Evolutionary conservation across 2,113 vertebrate species (phyloP).

Genomic region (Callithrix jacchus): DNA sequence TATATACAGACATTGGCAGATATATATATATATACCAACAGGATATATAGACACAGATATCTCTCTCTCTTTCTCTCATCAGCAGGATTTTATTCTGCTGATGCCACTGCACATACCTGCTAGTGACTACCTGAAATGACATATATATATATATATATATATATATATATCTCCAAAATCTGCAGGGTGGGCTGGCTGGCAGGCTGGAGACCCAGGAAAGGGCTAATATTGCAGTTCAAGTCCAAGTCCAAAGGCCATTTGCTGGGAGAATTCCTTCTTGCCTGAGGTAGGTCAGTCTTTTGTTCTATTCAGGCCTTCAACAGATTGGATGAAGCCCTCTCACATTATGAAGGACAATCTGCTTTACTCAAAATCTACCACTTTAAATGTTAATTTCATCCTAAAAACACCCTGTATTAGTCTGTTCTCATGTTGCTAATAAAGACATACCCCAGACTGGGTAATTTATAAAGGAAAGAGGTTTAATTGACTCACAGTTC

Average conservation of each 20-base stretch:
- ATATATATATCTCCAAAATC: not conserved
- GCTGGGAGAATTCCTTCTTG: not conserved
- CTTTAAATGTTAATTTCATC: not conserved
- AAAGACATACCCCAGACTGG: no score
- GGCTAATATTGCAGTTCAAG: not conserved
- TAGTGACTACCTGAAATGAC: no score
- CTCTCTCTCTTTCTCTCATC: no score
- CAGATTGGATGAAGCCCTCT: not conserved
- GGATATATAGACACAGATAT: not conserved
- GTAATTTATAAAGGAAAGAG: no score
- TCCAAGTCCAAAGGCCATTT: not conserved
- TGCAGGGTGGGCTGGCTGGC: not conserved
- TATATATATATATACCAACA: no score
- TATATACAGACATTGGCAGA: no score
- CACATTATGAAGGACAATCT: not conserved
- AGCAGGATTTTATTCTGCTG: no score
- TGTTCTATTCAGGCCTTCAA: not conserved
- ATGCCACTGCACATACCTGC: no score
- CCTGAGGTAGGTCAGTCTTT: not conserved
- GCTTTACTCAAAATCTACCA: not conserved
- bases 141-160: not conserved
- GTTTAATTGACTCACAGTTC: no score
- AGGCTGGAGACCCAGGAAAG: not conserved
- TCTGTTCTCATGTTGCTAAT: no score
- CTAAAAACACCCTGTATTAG: not conserved